These are phyloP conservation scores for Saturnia japonica DNA, from an alignment of 2,888 invertebrate genomes.

Conservation along the genomic window DNA sequence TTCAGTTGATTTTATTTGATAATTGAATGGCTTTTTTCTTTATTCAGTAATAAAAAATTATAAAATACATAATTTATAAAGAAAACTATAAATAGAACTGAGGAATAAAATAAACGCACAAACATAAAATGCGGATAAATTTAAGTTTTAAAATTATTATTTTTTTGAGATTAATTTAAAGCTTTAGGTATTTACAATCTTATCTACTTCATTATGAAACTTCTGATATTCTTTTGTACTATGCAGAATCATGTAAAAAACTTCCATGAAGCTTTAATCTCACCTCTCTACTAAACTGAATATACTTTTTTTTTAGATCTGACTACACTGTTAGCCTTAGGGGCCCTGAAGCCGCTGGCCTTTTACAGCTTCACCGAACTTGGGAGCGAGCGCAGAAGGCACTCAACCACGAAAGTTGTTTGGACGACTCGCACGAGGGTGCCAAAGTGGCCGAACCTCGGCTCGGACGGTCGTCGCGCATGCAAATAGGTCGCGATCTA, in stretches of 20 bases:
- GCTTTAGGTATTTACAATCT: neutral
- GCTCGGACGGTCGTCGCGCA: no score
- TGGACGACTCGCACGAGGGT: no score
- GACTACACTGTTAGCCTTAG: no score
- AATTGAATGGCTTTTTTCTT: neutral
- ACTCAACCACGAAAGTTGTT: no score
- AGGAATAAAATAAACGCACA: neutral
- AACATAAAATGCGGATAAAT: neutral
- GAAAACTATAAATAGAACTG: neutral
- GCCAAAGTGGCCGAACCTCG: no score
- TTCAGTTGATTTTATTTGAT: neutral
- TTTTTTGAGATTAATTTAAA: neutral
- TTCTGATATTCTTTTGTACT: neutral
- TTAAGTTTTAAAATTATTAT: neutral
- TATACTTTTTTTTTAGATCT: no score
- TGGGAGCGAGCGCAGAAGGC: no score
- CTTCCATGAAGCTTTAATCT: neutral
- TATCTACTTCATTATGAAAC: neutral
- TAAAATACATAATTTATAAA: neutral
- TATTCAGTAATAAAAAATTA: neutral
- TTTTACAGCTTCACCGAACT: no score
- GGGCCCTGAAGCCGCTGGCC: no score
- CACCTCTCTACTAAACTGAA: neutral
- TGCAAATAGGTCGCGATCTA: no score
- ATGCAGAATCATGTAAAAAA: neutral